phyloP scores from a whole-genome alignment of 2,888 invertebrate genomes.

The Ormyrus nitidulus region DNA sequence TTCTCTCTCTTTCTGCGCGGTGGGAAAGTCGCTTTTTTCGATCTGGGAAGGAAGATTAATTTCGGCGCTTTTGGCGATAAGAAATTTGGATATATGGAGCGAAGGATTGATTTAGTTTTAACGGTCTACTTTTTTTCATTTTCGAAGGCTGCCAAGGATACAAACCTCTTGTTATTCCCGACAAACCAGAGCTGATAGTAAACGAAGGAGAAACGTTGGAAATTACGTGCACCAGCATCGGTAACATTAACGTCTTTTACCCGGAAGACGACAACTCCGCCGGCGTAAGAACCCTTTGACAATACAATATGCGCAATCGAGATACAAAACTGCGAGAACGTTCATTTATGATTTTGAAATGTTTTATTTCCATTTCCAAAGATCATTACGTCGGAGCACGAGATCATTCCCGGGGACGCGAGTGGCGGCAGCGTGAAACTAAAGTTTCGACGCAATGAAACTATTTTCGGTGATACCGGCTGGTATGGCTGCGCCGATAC shows the following conservation, averaged over 20 bases:
- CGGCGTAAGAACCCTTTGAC: constrained; percentile 15
- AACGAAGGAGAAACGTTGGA: constrained; percentile 65
- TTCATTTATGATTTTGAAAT: neutral
- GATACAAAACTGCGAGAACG: neutral
- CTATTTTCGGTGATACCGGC: constrained; percentile 68
- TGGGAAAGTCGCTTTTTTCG: too few species aligned
- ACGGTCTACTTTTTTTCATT: neutral
- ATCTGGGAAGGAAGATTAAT: too few species aligned
- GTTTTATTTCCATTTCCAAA: neutral
- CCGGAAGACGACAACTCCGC: constrained; percentile 54
- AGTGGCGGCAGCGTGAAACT: constrained; percentile 14
- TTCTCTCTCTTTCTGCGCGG: too few species aligned
- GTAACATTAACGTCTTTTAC: constrained; percentile 61
- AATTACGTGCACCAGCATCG: constrained; percentile 61
- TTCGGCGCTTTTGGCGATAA: too few species aligned
- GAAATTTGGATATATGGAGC: too few species aligned
- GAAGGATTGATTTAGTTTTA: too few species aligned
- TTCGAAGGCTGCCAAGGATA: constrained; percentile 57
- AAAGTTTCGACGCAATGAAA: constrained; percentile 44
- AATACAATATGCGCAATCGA: neutral
- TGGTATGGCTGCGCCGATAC: constrained; percentile 69
- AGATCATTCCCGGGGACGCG: constrained; percentile 26
- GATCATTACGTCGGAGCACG: constrained; percentile 51
- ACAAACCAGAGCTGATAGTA: constrained; percentile 59
- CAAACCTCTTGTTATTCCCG: constrained; percentile 58